A percentile compares a stretch with the other conserved stretches of the same genome.
These are phyloP conservation scores for Pangasius djambal DNA, from an alignment of 2,797 vertebrate genomes.

Conservation along the genomic window DNA sequence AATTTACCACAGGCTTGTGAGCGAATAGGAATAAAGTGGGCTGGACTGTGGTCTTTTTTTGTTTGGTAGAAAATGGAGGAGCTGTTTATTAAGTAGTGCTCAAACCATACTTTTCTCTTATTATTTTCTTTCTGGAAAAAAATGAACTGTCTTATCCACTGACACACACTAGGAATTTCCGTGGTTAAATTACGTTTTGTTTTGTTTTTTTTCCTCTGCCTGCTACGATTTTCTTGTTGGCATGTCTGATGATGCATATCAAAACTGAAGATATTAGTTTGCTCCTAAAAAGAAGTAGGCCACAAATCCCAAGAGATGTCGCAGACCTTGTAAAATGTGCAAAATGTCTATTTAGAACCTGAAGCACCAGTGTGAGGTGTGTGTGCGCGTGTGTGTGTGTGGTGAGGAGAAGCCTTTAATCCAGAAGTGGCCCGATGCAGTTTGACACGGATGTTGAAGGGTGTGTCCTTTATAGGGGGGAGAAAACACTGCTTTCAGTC, in stretches of 20 bases:
- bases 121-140: neutral
- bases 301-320: neutral
- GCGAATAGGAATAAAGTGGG: neutral
- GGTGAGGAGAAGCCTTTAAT: constrained; percentile 53
- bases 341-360: constrained; percentile 15
- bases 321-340: constrained; percentile 27
- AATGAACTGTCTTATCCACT: neutral
- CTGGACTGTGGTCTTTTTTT: neutral
- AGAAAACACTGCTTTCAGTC: constrained; percentile 7
- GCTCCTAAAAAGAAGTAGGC: neutral
- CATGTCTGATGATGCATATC: neutral
- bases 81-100: neutral
- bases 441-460: constrained; percentile 61
- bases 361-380: neutral
- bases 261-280: neutral
- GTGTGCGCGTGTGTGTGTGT: neutral
- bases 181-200: neutral
- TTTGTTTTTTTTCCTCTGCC: neutral
- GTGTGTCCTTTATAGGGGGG: constrained; percentile 52
- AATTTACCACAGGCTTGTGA: neutral
- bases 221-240: neutral
- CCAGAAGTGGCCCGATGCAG: constrained; percentile 49
- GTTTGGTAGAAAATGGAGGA: neutral
- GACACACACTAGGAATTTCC: neutral
- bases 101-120: neutral